These are phyloP conservation scores for Cephonodes hylas DNA, from an alignment of 2,888 invertebrate species.

Conservation along the genomic window DNA sequence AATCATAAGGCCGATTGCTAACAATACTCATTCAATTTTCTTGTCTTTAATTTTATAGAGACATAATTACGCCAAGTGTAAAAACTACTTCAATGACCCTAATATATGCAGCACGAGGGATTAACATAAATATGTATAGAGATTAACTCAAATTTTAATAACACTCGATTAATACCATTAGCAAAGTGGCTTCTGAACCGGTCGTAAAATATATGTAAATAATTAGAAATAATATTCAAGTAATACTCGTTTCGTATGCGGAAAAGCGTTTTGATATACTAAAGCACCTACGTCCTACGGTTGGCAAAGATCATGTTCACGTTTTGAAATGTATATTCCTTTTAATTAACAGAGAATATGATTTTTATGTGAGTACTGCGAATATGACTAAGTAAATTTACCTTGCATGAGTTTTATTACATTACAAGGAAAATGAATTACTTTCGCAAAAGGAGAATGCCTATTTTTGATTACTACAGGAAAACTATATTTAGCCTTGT, in stretches of 20 bases:
- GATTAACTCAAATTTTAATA: neutral
- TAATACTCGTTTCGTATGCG: neutral
- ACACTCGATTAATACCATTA: neutral
- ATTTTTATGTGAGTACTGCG: no score
- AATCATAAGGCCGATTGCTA: no score
- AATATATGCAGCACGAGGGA: neutral
- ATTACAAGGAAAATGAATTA: neutral
- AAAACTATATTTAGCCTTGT: no score
- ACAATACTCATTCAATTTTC: no score
- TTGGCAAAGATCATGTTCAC: neutral
- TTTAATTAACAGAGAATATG: no score
- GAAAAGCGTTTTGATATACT: neutral
- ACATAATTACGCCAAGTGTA: no score
- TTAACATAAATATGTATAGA: neutral
- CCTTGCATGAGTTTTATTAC: no score
- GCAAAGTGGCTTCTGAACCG: neutral
- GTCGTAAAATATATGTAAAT: neutral
- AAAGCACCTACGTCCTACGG: neutral
- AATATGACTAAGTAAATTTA: no score
- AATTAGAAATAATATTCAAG: constrained; percentile 10
- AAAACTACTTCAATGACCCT: neutral
- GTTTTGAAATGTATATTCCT: no score
- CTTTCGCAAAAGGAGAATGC: no score
- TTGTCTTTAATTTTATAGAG: no score
- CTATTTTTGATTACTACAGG: no score